Conservation (phyloP, 2,888 invertebrate genomes). For the Xiphydria camelus region DNA sequence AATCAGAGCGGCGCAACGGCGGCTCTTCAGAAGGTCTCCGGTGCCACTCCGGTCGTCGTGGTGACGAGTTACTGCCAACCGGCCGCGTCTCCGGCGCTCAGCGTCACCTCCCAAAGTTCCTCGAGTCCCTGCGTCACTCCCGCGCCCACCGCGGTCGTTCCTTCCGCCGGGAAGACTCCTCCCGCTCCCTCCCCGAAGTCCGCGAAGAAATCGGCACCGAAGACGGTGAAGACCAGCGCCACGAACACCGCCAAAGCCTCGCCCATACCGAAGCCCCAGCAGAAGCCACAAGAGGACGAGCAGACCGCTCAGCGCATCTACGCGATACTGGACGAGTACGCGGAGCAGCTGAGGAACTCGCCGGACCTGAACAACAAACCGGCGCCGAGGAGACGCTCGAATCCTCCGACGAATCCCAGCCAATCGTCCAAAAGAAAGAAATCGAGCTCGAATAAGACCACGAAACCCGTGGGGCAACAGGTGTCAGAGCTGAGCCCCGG, state of each 20-base stretch:
- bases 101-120: slow-evolving; percentile 64
- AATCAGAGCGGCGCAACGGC: slow-evolving; percentile 52
- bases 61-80: slow-evolving; percentile 63
- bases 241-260: slow-evolving; percentile 67
- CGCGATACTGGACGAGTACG: slow-evolving; percentile 78
- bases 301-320: slow-evolving; percentile 80
- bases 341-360: slow-evolving; percentile 77
- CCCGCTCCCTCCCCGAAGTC: slow-evolving; percentile 50
- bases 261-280: slow-evolving; percentile 68
- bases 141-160: slow-evolving; percentile 58
- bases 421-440: slow-evolving; percentile 73
- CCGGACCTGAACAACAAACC: slow-evolving; percentile 81
- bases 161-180: slow-evolving; percentile 60
- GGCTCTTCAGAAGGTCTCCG: slow-evolving; percentile 54
- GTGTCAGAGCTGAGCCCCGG: slow-evolving; percentile 64
- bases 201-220: slow-evolving; percentile 58
- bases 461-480: slow-evolving; percentile 61
- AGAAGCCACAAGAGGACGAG: slow-evolving; percentile 80
- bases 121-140: slow-evolving; percentile 65
- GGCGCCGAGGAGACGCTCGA: slow-evolving; percentile 74
- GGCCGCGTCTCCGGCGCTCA: slow-evolving; percentile 62
- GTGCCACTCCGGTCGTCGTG: slow-evolving; percentile 62
- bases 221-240: slow-evolving; percentile 64
- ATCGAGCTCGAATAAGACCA: slow-evolving; percentile 64
- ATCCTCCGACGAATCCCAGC: slow-evolving; percentile 73